Evolutionary conservation across 2,888 invertebrate species (phyloP), one percentile per base, ranked within the genome.

Genomic region (Arenicola marina): DNA sequence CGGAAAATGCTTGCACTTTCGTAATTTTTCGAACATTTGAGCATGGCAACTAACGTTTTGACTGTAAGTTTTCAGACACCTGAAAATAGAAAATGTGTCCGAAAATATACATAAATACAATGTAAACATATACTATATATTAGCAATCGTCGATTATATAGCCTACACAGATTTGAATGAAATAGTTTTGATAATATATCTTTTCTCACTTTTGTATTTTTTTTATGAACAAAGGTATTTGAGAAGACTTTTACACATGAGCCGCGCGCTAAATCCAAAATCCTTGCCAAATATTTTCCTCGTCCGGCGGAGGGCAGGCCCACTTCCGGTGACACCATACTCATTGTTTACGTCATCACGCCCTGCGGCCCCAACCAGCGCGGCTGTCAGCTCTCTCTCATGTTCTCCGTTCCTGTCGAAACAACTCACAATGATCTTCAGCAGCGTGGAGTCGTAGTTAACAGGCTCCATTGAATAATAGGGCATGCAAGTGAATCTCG

Each of bases 331-430:
- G 53, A 46, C 28, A 44, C 38, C 44, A n/a, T n/a, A n/a, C 65
- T 58, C 7, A 72, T 71, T 60, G 78, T 83, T 26, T 71, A 80
- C 11, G 84, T 87, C 33, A 79, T 87, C 28, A 88, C 87, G 0
- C 87, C 87, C 0, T 67, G 75, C 21, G 83, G 87, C 71, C 85
- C 85, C 1, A 75, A 75, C 2, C 78, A 85, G 67, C 71, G 87
- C 60, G 87, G 87, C 2, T 84, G 85, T 56, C 87, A 87, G 70
- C 77, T 87, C 32, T 87, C 87, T 1, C 69, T 87, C 48, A 77
- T 77, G 29, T 86, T 87, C 72, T 81, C 81, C 18, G 69, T 81
- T 44, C 77, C 83, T 21, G 78, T 86, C 4, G 72, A 76, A 4
- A 56, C 75, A n/a, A 79, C 87, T 29, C 84, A 84, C 71, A 62